phyloP scores from a whole-genome alignment of 2,888 invertebrate genomes.

The Agrochola lychnidis region DNA sequence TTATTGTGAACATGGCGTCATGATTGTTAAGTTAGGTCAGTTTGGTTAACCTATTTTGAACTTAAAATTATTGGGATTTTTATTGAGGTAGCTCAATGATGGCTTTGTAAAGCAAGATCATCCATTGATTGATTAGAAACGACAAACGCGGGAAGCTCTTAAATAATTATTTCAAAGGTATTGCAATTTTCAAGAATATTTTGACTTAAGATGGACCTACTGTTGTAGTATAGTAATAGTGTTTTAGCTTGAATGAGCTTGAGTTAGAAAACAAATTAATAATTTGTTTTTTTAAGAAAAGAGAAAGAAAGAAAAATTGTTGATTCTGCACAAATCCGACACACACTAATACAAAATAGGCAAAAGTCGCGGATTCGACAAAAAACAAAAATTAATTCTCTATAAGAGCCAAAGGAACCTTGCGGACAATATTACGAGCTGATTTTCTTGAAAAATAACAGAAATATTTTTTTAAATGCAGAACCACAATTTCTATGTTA shows the following conservation, averaged over 20 bases:
- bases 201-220: not conserved
- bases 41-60: no score
- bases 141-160: not conserved
- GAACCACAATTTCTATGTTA: conserved; percentile 19
- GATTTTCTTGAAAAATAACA: conserved; percentile 12
- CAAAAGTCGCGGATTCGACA: not conserved
- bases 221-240: not conserved
- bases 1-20: no score
- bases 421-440: not conserved
- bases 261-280: not conserved
- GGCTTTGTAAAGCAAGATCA: not conserved
- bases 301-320: not conserved
- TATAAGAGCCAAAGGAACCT: no score
- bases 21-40: no score
- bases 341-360: not conserved
- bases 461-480: no score
- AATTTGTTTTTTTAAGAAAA: no score
- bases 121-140: not conserved
- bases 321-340: not conserved
- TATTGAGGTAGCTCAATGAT: no score
- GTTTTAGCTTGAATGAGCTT: no score
- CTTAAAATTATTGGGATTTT: no score
- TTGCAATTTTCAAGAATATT: not conserved
- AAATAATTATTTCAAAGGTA: not conserved
- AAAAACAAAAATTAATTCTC: not conserved